Percentiles rank a stretch among this genome's conserved stretches.
Evolutionary conservation across 2,888 invertebrate genomes (phyloP).

Genomic region (Panorpa germanica): DNA sequence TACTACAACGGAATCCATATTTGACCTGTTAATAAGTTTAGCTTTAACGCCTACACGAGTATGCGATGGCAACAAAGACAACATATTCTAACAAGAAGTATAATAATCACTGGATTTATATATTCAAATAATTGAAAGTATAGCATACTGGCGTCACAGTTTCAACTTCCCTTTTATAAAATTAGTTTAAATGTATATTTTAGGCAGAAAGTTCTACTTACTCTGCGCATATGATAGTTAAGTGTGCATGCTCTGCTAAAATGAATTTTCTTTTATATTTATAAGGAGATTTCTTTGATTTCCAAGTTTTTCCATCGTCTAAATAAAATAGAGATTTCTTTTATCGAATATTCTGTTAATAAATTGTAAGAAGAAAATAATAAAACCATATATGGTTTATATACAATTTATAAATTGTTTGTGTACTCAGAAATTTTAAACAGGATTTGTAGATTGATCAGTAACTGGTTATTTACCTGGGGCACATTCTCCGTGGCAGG

Average conservation of each 20-base stretch:
- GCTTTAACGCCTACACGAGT: too few species aligned
- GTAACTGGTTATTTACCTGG: conserved; percentile 15
- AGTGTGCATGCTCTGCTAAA: conserved; percentile 30
- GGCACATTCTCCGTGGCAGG: conserved; percentile 22
- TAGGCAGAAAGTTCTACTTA: too few species aligned
- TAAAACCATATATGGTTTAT: conserved; percentile 1
- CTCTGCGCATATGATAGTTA: conserved; percentile 35
- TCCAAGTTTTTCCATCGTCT: conserved; percentile 17
- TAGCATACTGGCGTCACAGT: too few species aligned
- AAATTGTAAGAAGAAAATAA: too few species aligned
- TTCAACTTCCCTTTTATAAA: too few species aligned
- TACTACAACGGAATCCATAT: conserved; percentile 26
- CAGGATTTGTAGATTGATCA: conserved; percentile 1
- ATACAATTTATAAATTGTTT: conserved; percentile 12
- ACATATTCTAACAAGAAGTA: too few species aligned
- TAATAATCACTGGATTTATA: too few species aligned
- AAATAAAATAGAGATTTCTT: background rate
- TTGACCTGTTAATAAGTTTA: too few species aligned
- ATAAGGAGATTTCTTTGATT: conserved; percentile 24
- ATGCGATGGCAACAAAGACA: too few species aligned
- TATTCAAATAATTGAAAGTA: too few species aligned
- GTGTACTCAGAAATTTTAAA: conserved; percentile 3
- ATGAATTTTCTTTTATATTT: conserved; percentile 19
- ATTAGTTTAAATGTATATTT: too few species aligned
- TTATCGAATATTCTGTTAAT: too few species aligned